phyloP scores from a whole-genome alignment of 2,113 vertebrate species.

The Galemys pyrenaicus region DNA sequence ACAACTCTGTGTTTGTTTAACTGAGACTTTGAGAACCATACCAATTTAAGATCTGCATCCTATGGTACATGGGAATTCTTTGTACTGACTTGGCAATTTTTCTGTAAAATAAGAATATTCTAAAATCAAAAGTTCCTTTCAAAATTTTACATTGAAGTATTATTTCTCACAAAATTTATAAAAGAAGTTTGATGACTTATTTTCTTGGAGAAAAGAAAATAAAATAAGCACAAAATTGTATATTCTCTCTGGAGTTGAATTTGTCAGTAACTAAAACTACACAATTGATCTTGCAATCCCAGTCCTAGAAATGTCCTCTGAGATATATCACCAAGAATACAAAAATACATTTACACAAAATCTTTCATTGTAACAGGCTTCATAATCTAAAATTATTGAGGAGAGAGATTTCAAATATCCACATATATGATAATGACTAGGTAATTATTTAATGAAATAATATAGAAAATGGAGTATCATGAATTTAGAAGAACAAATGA shows the following conservation, averaged over 20 bases:
- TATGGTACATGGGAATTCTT: background rate
- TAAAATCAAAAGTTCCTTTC: background rate
- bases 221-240: no score
- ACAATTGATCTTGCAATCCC: accelerated
- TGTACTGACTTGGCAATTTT: background rate
- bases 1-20: background rate
- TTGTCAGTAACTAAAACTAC: no score
- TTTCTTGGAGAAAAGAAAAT: no score
- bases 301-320: background rate
- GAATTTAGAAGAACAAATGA: background rate
- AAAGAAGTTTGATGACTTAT: no score
- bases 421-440: background rate
- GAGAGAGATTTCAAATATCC: background rate
- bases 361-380: background rate
- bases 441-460: no score
- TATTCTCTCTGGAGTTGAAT: no score
- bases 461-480: background rate
- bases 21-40: background rate
- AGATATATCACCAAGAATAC: background rate
- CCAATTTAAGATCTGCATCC: background rate
- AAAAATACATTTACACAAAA: background rate
- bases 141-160: background rate
- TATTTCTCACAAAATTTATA: background rate
- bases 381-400: background rate
- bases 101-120: background rate